Base-by-base conservation (phyloP, 2,113 vertebrate species). In the Macaca mulatta region DNA sequence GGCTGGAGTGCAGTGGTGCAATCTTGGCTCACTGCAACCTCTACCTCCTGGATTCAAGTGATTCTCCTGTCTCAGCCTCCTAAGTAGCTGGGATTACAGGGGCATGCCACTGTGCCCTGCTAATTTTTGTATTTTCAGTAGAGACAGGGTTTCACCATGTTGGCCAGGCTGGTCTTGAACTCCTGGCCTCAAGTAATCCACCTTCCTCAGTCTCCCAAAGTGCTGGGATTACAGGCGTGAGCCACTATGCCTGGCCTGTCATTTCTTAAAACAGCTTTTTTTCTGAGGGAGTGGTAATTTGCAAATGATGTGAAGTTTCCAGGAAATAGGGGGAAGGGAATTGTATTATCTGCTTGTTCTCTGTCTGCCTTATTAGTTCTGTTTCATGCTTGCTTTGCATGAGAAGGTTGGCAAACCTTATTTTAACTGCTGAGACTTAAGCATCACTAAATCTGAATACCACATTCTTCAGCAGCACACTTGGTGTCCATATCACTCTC, bases 381-480 rank as follows among this genome's bases (percentile, higher is more conserved):
- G n/a, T 97, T 96, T n/a, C 2, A 89, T 97, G 98, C 98, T 98
- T 98, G 96, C 96, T 98, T 67, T 97, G 98, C 98, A 98, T 98
- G 98, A 45, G 59, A 91, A 97, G 69, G 22, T 93, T 89, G 85
- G 78, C 91, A 74, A n/a, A 87, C 16, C 85, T 96, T 82, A 45
- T 89, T 91, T 77, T 97, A 97, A 94, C 95, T 95, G 96, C 1
- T 88, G 35, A 11, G 13, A 82, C 70, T 95, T 97, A 6, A 89
- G 1, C 6, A 89, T 96, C 10, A 82, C 77, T 95, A 95, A 92
- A 81, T 61, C 61, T 90, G 83, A 95, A 78, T 86, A 38, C 50
- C 23, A 20, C 48, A 38, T 93, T 97, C 77, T 94, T 92, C 20
- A 95, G 80, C 95, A 89, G 87, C 77, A 88, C 48, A 22, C 23